phyloP scores from a whole-genome alignment of 53 echinoderm and acorn worm genomes.

The Temnopleurus reevesii region DNA sequence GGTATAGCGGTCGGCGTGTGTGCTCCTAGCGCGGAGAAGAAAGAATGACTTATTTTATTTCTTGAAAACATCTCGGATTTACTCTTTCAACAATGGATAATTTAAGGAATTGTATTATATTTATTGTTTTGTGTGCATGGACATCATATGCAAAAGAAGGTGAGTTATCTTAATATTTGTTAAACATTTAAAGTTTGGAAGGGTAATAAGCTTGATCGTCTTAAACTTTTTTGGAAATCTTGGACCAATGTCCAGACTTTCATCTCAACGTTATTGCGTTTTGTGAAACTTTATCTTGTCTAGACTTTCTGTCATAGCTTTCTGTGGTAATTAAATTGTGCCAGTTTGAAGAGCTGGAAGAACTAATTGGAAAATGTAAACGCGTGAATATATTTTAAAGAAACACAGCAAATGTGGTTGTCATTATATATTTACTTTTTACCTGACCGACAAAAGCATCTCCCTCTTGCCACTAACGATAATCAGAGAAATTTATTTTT shows the following conservation, averaged over 20 bases:
- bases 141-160: constrained; percentile 45
- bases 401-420: too few species aligned
- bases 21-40: not conserved
- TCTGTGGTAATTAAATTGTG: too few species aligned
- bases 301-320: constrained; percentile 24
- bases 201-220: not conserved
- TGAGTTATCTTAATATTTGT: not conserved
- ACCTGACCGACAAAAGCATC: too few species aligned
- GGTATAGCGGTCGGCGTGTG: constrained; percentile 29
- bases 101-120: constrained; percentile 52
- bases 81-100: constrained; percentile 50
- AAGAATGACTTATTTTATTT: constrained; percentile 11
- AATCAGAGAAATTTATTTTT: too few species aligned
- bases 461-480: too few species aligned
- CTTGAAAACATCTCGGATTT: constrained; percentile 49
- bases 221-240: not conserved
- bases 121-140: constrained; percentile 22
- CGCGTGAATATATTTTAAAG: too few species aligned
- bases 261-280: not conserved
- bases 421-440: too few species aligned
- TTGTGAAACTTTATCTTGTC: not conserved
- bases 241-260: not conserved
- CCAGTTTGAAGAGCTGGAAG: too few species aligned
- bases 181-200: not conserved
- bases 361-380: too few species aligned